These are phyloP conservation scores for Vanessa atalanta DNA, from an alignment of 1,140 invertebrate species.

Conservation along the genomic window DNA sequence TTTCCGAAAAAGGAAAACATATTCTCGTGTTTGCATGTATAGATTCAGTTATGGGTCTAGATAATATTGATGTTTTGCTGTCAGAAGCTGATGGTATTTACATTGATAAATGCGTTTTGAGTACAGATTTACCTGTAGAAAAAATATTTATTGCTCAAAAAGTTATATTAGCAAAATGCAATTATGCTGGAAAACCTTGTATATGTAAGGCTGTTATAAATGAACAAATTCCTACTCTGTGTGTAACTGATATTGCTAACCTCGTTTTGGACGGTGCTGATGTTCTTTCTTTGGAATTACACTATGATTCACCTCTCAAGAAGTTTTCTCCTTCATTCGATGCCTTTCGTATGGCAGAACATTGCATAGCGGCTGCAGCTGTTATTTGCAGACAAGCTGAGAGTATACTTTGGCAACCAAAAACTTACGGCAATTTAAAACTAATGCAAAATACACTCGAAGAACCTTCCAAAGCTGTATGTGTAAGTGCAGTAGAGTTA, in stretches of 20 bases:
- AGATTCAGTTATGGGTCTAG: slow-evolving; percentile 85
- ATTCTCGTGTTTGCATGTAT: slow-evolving; percentile 82
- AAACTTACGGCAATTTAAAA: slow-evolving; percentile 62
- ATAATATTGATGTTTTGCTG: slow-evolving; percentile 85
- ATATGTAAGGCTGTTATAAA: slow-evolving; percentile 85
- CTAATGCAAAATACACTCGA: slow-evolving; percentile 62
- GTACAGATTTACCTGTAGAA: slow-evolving; percentile 87
- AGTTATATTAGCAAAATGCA: slow-evolving; percentile 85
- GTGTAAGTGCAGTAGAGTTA: slow-evolving; percentile 89
- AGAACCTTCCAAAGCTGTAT: slow-evolving; percentile 87
- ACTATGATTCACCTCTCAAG: slow-evolving; percentile 83
- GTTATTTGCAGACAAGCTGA: slow-evolving; percentile 84
- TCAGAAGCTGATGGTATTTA: slow-evolving; percentile 85
- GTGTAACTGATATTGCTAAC: slow-evolving; percentile 84
- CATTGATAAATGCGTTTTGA: slow-evolving; percentile 85
- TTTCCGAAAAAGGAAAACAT: slow-evolving; percentile 73
- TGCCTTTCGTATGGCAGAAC: slow-evolving; percentile 69
- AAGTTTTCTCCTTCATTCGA: slow-evolving; percentile 76
- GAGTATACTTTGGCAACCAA: slow-evolving; percentile 81
- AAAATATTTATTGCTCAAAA: slow-evolving; percentile 90
- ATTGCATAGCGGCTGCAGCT: slow-evolving; percentile 84
- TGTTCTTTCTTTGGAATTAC: slow-evolving; percentile 82
- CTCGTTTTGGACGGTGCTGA: slow-evolving; percentile 86
- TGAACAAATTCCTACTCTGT: slow-evolving; percentile 82
- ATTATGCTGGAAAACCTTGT: slow-evolving; percentile 81